A percentile compares a stretch with the other conserved stretches of the same genome.
Conservation (phyloP, 2,113 vertebrate genomes). For the Myocastor coypus region DNA sequence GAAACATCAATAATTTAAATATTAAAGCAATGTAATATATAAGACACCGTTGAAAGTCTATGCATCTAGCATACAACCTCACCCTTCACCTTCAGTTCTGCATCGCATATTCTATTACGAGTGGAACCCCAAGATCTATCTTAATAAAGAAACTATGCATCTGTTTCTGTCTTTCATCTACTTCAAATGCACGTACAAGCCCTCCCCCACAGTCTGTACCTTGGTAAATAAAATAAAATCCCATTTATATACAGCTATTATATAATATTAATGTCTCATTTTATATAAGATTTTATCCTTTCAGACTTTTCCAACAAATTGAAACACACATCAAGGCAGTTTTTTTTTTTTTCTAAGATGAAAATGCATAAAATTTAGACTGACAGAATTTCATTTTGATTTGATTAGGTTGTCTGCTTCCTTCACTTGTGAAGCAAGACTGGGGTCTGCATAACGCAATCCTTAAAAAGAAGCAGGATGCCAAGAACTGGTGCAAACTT, state of each 20-base stretch:
- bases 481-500: background rate
- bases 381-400: constrained; percentile 33
- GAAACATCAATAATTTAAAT: background rate
- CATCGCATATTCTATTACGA: background rate
- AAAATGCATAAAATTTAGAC: constrained; percentile 42
- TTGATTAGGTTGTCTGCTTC: constrained; percentile 41
- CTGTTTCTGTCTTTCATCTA: background rate
- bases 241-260: background rate
- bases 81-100: background rate
- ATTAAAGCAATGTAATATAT: background rate
- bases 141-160: background rate
- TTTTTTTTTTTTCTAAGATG: constrained; percentile 34
- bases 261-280: constrained; percentile 15
- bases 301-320: constrained; percentile 39
- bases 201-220: background rate
- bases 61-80: background rate
- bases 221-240: background rate
- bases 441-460: background rate
- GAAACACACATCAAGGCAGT: constrained; percentile 34
- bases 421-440: constrained; percentile 33
- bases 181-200: accelerated
- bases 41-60: background rate
- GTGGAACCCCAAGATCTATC: background rate
- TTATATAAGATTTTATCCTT: constrained; percentile 50
- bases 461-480: constrained; percentile 6